Conservation (phyloP, 2,888 invertebrate species). For the Eristalis arbustorum region DNA sequence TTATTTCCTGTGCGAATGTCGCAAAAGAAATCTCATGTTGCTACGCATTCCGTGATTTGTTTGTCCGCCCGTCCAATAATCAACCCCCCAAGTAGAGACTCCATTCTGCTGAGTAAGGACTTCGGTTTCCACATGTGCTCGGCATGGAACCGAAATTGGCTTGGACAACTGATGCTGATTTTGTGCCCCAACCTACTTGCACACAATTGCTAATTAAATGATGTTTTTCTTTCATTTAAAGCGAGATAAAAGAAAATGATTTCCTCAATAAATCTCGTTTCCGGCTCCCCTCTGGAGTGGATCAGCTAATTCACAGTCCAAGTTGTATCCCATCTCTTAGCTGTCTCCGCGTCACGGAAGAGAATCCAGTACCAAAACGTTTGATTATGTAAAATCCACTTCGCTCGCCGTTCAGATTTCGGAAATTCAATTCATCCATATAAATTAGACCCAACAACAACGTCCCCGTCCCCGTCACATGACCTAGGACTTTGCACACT, state of each 20-base stretch:
- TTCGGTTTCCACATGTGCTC: background rate
- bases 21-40: background rate
- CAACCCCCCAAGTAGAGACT: background rate
- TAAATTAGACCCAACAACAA: conserved; percentile 25
- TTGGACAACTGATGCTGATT: background rate
- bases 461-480: background rate
- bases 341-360: no score
- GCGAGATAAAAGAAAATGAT: background rate
- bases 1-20: background rate
- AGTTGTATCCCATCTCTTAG: background rate
- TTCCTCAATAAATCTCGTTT: background rate
- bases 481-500: background rate
- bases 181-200: background rate
- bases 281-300: no score
- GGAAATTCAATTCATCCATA: background rate
- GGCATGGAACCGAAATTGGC: background rate
- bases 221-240: background rate
- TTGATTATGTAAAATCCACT: background rate
- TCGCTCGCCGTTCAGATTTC: background rate
- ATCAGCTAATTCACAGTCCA: conserved; percentile 1
- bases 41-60: background rate
- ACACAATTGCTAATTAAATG: no score
- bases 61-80: background rate
- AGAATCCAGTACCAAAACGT: background rate
- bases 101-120: background rate